Conservation (phyloP, 2,797 vertebrate genomes). For the Borostomias antarcticus region DNA sequence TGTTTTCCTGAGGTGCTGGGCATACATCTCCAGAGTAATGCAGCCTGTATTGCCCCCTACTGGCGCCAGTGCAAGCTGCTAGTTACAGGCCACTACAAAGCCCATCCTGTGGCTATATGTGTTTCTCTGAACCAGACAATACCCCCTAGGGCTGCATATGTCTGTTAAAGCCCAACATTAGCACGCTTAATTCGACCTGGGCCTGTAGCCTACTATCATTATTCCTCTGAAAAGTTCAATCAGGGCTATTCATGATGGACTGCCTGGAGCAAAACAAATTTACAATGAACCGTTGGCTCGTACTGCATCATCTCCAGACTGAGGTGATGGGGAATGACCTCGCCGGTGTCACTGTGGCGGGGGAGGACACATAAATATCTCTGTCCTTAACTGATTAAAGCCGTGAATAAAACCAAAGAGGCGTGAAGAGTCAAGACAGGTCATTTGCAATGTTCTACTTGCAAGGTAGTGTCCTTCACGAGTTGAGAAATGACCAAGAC, state of each 20-base stretch:
- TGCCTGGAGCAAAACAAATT: no score
- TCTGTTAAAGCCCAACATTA: no score
- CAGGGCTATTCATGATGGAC: no score
- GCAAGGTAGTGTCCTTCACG: not conserved
- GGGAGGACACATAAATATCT: conserved; percentile 26
- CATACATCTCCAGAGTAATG: no score
- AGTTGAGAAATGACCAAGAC: not conserved
- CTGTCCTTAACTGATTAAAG: conserved; percentile 52
- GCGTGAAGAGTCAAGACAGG: not conserved
- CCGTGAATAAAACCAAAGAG: conserved; percentile 47
- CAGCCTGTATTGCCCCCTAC: conserved; percentile 50
- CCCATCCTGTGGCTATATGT: no score
- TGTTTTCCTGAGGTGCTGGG: no score
- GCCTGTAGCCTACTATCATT: no score
- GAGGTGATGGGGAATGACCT: conserved; percentile 55
- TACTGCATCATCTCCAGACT: no score
- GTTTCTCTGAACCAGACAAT: no score
- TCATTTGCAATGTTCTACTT: conserved; percentile 37
- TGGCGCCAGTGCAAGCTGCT: conserved; percentile 39
- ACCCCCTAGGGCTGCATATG: not conserved
- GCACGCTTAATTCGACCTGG: no score
- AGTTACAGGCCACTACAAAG: not conserved
- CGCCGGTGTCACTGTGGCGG: conserved; percentile 17
- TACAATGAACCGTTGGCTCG: no score
- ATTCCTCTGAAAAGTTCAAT: no score